Evolutionary conservation across 2,888 invertebrate species (phyloP), one percentile per base, ranked within the genome.

Genomic region (Cosmia trapezina): DNA sequence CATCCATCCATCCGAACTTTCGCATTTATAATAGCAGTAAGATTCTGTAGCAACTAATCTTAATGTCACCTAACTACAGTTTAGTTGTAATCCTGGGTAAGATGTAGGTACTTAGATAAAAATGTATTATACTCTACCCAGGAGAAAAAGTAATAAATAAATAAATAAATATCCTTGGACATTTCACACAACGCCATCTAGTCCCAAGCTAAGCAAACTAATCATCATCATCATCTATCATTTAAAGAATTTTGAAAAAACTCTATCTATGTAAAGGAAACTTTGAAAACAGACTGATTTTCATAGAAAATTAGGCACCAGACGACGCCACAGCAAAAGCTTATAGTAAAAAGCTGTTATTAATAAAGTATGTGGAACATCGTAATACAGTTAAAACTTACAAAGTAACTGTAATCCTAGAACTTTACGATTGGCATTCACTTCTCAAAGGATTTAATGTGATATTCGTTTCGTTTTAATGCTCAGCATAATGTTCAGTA

Each of bases 351-450:
- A 80, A 56, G 43, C 71, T 66, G 63, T 64, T 78, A 80, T 70
- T 64, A 84, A 76, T 83, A 76, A 74, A 70, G 60, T 83, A 71
- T 62, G 41, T 70, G 19, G 68, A 54, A 70, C 69, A 78, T 73
- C 63, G 82, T 74, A 73, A 78, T 86, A 83, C 75, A 78, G 83
- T 84, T 81, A 84, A 86, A 84, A 77, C 62, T 76, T 86, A 86
- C 86, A 84, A 78, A 80, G 88, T 86, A 87, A 85, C 84, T 73
- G 81, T 86, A 84, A 86, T 86, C 81, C 80, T 63, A 64, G 66
- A 82, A 78, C 86, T 90, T 91, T 89, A 90, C 84, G 87, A 84
- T 68, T 76, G 68, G 78, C 72, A 76, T 87, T 83, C 88, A 87
- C 83, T 85, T 74, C 83, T 80, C 74, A 79, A 75, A 77, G 76